Base-by-base conservation (phyloP, 2,888 invertebrate genomes). In the Dichetophora obliterata region DNA sequence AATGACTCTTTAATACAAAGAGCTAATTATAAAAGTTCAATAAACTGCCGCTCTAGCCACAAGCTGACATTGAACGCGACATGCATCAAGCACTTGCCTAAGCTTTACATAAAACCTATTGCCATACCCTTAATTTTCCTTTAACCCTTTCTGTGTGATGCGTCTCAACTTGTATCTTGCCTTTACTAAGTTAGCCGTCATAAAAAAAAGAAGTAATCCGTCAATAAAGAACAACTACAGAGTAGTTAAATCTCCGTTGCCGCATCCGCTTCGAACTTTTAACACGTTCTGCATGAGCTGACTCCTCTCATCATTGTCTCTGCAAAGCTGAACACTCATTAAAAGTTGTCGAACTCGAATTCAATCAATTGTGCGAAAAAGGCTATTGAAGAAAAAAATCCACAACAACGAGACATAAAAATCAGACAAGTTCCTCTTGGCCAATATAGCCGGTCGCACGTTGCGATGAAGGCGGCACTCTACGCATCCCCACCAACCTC, bases 261-360 rank as follows among this genome's bases (percentile, higher is more conserved):
- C 52, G 24, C 61, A 59, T 72, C 72, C 48, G 48, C 19, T 73
- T 65, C 73, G 34, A 48, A 31, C 14, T 57, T 43, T 71, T 66
- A 54, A 34, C 61, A 48, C 74, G 65, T 74, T 74, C 65, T 34
- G 74, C 74, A 50, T 66, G 71, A 59, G 24, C 37, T 71, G 65
- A 54, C 22, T 24, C 24, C 31, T 37, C 59, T 5, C 66, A 65
- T 74, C 74, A 54, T 74, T 74, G 74, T 74, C 74, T 66, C n/a
- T 74, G 63, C 34, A 54, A n/a, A 52, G 70, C 31, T 54, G 31
- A 19, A 37, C 34, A 43, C 22, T 27, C 31, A 24, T 43, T 37
- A 16, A 57, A 57, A 72, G 59, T 37, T 57, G 71, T 37, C 69
- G 69, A 69, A 69, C 52, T 69, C 52, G 14, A 52, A 70, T 57